Evolutionary conservation across 92 coral and sea anemone genomes (phyloP), one percentile per base, ranked within the genome.

Genomic region (Bergia puertoricense): DNA sequence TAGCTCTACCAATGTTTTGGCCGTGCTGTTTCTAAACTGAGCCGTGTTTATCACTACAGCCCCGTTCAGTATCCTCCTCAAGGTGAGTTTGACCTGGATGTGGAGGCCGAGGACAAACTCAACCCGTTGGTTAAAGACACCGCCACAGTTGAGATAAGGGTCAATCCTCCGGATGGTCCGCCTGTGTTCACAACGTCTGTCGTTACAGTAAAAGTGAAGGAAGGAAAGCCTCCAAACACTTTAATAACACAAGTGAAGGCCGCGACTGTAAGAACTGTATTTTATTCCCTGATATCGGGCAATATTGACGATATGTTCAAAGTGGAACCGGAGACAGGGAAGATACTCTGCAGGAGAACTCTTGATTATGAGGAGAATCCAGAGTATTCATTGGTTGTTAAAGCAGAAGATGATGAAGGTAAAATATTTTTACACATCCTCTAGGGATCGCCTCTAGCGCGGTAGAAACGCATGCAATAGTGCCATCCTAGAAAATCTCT

Each of bases 271-370:
- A 85, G 90, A 67, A 89, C 91, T n/a, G 85, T 92, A 15, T 79
- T 68, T 38, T 95, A 91, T 51, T 23, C 74, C 10, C 79, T 95
- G 51, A 5, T 86, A 54, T 88, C 96, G 16, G 98, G 98, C n/a
- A 95, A 93, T 73, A 92, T 83, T 14, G 94, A 89, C 44, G 92
- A 88, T 18, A 93, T 82, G 57, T 89, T 95, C 59, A 59, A 54
- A 40, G 89, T 95, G 44, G 98, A 95, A 56, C 86, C 92, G 3
- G 91, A 90, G 73, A 91, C 96, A 10, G 98, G 98, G 0, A 90
- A 92, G 57, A 78, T 95, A 0, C 80, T 93, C 15, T 90, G 94
- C 0, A 86, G 92, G 1, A 81, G 74, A 67, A 91, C 86, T 42
- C 78, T 95, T 5, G 98, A 95, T 86, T 92, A 85, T 79, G 98